Conservation (phyloP, 2,888 invertebrate species). For the Drosophila atripex region DNA sequence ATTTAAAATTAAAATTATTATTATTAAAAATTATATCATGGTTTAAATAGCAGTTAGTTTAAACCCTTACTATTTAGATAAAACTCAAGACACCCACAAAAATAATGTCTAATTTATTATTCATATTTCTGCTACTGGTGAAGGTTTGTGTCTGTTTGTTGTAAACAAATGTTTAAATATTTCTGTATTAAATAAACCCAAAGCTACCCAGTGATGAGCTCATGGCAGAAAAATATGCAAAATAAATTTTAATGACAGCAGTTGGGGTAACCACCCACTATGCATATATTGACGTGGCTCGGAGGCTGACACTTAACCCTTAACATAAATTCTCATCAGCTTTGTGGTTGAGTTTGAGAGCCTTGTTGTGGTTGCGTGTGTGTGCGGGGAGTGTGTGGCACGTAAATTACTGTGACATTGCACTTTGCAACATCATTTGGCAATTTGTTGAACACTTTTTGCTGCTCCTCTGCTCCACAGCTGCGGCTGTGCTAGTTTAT, state of each 20-base stretch:
- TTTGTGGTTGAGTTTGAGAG: constrained; percentile 18
- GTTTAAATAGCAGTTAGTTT: too few species aligned
- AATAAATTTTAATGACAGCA: neutral
- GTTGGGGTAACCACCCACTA: constrained; percentile 39
- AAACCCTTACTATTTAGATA: too few species aligned
- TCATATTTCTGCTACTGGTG: neutral
- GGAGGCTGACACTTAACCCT: constrained; percentile 69
- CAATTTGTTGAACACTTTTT: constrained; percentile 66
- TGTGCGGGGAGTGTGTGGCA: constrained; percentile 27
- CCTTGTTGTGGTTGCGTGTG: constrained; percentile 1
- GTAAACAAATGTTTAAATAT: neutral
- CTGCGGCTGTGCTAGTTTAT: constrained; percentile 49
- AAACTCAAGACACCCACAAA: neutral
- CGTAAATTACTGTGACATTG: constrained; percentile 80
- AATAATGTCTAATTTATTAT: neutral
- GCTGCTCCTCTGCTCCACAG: constrained; percentile 25
- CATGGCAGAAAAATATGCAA: neutral
- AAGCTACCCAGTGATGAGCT: constrained; percentile 1
- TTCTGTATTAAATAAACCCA: neutral
- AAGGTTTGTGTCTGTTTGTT: neutral
- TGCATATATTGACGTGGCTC: constrained; percentile 34
- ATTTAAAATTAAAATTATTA: too few species aligned
- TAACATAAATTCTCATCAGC: constrained; percentile 75
- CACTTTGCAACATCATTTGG: constrained; percentile 73
- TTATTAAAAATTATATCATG: too few species aligned